phyloP scores from a whole-genome alignment of 2,113 vertebrate species.

The Sclerurus mexicanus region DNA sequence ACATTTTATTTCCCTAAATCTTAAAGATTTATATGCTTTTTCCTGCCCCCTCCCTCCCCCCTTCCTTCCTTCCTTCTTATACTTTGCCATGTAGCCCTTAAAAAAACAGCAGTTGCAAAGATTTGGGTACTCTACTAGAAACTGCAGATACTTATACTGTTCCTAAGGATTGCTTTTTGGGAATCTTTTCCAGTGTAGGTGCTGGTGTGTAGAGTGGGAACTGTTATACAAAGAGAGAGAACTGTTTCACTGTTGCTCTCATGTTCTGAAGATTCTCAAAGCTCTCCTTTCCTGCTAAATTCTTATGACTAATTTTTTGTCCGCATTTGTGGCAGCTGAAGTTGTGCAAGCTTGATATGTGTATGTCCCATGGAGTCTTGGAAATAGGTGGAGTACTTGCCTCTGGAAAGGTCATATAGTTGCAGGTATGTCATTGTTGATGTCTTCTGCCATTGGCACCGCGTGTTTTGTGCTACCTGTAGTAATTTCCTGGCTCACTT shows the following conservation, averaged over 20 bases:
- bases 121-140: background rate
- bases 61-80: background rate
- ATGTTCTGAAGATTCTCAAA: background rate
- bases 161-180: background rate
- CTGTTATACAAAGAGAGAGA: background rate
- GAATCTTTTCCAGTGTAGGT: background rate
- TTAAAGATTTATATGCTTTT: background rate
- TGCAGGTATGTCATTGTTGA: background rate
- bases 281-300: background rate
- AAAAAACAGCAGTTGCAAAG: background rate
- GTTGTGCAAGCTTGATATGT: background rate
- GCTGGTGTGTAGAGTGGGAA: background rate
- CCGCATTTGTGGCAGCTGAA: background rate
- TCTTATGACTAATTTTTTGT: background rate
- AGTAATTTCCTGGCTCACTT: background rate
- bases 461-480: accelerated
- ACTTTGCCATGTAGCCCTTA: background rate
- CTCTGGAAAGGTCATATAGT: background rate
- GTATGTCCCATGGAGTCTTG: background rate
- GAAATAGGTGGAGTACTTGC: background rate
- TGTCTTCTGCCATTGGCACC: background rate
- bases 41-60: background rate
- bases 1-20: background rate
- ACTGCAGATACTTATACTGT: background rate
- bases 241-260: background rate